phyloP scores from a whole-genome alignment of 1,140 invertebrate species.

The Nephotettix cincticeps region DNA sequence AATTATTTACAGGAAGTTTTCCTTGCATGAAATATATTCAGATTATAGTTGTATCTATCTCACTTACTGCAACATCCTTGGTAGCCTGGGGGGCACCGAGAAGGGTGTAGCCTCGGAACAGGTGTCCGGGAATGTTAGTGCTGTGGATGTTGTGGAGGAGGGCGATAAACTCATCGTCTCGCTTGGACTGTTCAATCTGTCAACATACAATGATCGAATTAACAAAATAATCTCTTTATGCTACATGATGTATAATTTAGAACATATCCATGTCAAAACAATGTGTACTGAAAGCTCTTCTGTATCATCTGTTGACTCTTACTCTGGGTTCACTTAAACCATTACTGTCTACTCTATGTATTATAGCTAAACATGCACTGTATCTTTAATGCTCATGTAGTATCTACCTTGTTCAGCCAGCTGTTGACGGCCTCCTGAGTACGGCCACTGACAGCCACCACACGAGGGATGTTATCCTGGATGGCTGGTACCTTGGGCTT shows the following conservation, averaged over 20 bases:
- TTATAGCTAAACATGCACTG: too few relatives aligned
- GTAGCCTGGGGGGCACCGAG: slow-evolving; percentile 54
- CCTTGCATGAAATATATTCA: too few relatives aligned
- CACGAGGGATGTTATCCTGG: slow-evolving; percentile 58
- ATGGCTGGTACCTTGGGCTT: slow-evolving; percentile 62
- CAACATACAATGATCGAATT: slow-evolving; percentile 7
- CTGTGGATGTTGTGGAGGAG: slow-evolving; percentile 74
- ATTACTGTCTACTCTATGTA: too few relatives aligned
- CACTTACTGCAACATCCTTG: slow-evolving; percentile 50
- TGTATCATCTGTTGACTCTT: too few relatives aligned
- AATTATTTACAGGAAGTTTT: too few relatives aligned
- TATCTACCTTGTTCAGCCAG: slow-evolving; percentile 62
- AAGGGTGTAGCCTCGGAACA: slow-evolving; percentile 74
- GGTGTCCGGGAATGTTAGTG: slow-evolving; percentile 66
- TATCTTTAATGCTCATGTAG: too few relatives aligned
- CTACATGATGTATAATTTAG: too few relatives aligned
- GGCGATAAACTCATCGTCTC: slow-evolving; percentile 74
- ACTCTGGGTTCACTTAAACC: too few relatives aligned
- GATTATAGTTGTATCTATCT: too few relatives aligned
- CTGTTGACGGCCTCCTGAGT: slow-evolving; percentile 76
- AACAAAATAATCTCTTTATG: too few relatives aligned
- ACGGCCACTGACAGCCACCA: slow-evolving; percentile 79
- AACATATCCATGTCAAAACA: too few relatives aligned
- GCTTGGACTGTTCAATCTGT: slow-evolving; percentile 50
- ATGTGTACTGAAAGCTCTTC: too few relatives aligned